A percentile compares a stretch with the other conserved stretches of the same genome.
These are phyloP conservation scores for Lycodopsis pacificus DNA, from an alignment of 2,797 vertebrate genomes.

Conservation along the genomic window DNA sequence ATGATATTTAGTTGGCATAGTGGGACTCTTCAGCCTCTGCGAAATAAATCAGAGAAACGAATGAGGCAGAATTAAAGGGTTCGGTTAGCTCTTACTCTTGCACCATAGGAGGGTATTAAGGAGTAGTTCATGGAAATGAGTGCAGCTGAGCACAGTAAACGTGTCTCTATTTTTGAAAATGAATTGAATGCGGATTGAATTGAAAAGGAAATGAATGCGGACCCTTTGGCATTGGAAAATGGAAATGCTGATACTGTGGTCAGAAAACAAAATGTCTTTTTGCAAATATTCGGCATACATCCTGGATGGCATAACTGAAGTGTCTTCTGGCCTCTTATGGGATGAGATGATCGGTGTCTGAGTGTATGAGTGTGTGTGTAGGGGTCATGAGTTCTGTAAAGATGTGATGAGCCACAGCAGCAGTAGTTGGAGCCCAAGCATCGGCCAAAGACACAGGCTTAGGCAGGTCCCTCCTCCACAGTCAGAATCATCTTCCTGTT, in stretches of 20 bases:
- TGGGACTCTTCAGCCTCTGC: conserved; percentile 55
- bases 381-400: conserved; percentile 84
- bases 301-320: conserved; percentile 50
- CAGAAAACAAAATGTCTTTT: conserved; percentile 42
- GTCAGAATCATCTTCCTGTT: conserved; percentile 95
- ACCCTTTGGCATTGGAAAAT: conserved; percentile 80
- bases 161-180: conserved; percentile 62
- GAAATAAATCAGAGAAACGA: conserved; percentile 55
- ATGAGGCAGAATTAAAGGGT: conserved; percentile 84
- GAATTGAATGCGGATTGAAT: background rate
- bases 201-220: conserved; percentile 64
- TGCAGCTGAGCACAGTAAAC: conserved; percentile 66
- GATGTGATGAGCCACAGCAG: conserved; percentile 92
- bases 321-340: conserved; percentile 49
- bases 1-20: conserved; percentile 75
- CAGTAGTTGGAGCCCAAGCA: conserved; percentile 89
- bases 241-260: conserved; percentile 59
- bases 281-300: conserved; percentile 63
- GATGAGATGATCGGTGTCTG: conserved; percentile 47
- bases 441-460: conserved; percentile 88
- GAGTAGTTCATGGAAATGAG: conserved; percentile 53
- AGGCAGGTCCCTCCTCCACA: conserved; percentile 93
- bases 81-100: conserved; percentile 83
- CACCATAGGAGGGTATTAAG: conserved; percentile 73
- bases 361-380: conserved; percentile 27